These are phyloP conservation scores for Channallabes apus DNA, from an alignment of 2,797 vertebrate species.

Conservation along the genomic window DNA sequence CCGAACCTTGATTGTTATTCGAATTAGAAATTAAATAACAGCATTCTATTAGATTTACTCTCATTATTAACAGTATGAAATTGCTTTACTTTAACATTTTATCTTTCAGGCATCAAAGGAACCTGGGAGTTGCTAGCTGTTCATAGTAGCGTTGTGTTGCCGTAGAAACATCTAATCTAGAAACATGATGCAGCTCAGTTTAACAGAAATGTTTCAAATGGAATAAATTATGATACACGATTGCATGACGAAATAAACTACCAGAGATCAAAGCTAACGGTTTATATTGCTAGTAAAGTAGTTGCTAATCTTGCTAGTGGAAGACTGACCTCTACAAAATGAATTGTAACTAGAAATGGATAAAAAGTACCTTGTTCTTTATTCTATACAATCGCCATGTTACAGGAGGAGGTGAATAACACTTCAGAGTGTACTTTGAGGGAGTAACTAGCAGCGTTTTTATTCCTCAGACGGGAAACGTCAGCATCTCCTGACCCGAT, in stretches of 20 bases:
- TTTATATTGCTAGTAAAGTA: not conserved
- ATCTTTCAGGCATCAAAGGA: not conserved
- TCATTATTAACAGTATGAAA: not conserved
- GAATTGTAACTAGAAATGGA: not conserved
- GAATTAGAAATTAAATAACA: not conserved
- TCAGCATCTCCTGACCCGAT: not conserved
- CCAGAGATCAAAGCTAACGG: not conserved
- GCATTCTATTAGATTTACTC: not conserved
- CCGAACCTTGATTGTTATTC: too few species aligned
- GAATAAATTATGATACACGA: not conserved
- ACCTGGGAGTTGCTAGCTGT: not conserved
- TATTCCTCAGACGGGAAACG: not conserved
- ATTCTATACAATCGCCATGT: not conserved
- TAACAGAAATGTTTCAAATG: not conserved
- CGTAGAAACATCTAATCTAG: not conserved
- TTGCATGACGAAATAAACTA: not conserved
- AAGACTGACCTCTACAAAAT: not conserved
- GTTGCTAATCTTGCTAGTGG: not conserved
- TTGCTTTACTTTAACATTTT: not conserved
- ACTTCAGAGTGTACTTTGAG: not conserved
- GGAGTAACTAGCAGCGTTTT: not conserved
- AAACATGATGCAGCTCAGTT: not conserved
- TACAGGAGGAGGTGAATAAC: not conserved
- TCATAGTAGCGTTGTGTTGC: not conserved
- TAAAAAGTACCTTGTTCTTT: not conserved